A percentile compares a stretch with the other conserved stretches of the same genome.
Evolutionary conservation across 1,140 invertebrate genomes (phyloP).

Genomic region (Leptonema lineaticorne): DNA sequence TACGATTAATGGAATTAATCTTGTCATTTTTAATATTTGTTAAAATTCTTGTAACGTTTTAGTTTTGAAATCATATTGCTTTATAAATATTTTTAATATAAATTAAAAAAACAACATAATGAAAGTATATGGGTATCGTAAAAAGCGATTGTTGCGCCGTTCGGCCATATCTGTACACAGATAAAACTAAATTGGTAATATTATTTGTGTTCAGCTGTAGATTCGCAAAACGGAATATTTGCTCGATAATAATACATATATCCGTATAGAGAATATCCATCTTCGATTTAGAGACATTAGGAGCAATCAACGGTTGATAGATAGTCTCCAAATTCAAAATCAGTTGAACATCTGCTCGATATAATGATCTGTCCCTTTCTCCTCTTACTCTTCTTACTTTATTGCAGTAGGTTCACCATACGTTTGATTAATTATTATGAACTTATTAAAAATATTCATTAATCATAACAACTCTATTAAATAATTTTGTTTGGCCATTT

Average conservation of each 20-base stretch:
- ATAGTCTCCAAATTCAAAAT: not conserved
- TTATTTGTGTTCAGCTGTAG: conserved; percentile 13
- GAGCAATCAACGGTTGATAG: too few relatives aligned
- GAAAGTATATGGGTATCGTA: not conserved
- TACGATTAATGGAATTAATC: too few relatives aligned
- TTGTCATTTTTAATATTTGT: too few relatives aligned
- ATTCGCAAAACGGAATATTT: not conserved
- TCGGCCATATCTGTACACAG: conserved; percentile 1
- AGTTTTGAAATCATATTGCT: not conserved
- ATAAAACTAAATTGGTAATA: conserved; percentile 16
- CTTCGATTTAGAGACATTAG: not conserved
- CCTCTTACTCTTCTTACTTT: not conserved
- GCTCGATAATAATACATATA: too few relatives aligned
- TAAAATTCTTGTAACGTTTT: too few relatives aligned
- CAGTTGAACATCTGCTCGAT: not conserved
- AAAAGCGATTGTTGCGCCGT: not conserved
- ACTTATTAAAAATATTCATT: too few relatives aligned
- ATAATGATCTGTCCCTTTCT: not conserved
- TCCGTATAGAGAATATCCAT: too few relatives aligned
- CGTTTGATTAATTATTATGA: not conserved
- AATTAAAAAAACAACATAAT: not conserved
- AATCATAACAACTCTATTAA: too few relatives aligned
- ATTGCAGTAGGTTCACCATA: not conserved
- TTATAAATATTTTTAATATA: not conserved
- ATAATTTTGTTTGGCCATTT: too few relatives aligned